Base-by-base conservation (phyloP, 2,888 invertebrate species). In the Tiphia femorata region DNA sequence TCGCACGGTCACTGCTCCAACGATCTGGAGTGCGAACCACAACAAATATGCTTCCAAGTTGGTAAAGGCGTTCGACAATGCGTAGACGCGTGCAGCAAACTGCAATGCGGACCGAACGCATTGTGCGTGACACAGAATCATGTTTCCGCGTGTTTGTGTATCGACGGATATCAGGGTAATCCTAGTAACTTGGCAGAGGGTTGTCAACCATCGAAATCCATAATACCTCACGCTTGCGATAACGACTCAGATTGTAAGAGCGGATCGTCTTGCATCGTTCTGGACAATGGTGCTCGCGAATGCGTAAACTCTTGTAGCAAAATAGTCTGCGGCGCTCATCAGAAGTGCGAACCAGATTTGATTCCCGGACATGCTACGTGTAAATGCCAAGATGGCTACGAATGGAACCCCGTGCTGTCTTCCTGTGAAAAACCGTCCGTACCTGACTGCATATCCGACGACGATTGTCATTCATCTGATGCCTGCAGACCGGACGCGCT, bases 91-190 rank as follows among this genome's bases (percentile, higher is more conserved):
- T 96, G 96, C 76, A 91, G 91, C 63, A 94, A 94, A 84, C 86
- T 93, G 25, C 94, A 95, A 74, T 96, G 96, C 79, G 96, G 96
- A 8, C 95, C 95, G 0, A 96, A 96, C 81, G 95, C 96, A 2
- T 83, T 95, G 1, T 96, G 96, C 79, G 89, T 95, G 5, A 90
- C 92, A 12, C 90, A 93, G 73, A 91, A 92, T 76, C 96, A 96
- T 81, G 88, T 92, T 61, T 93, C 95, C 1, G 90, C 92, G 25
- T 96, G 96, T 77, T 90, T 95, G 58, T 96, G 96, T 78, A 87
- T 91, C 19, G 92, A 94, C 60, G 94, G 93, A 0, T 94, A 90
- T 78, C 84, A 87, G 47, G 96, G 96, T 21, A 92, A 93, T 83
- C 95, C 96, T 0, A 91, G 90, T 65, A 93, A 96, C 81, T 85